Percentiles rank a stretch among this genome's conserved stretches.
Evolutionary conservation across 2,888 invertebrate genomes (phyloP).

Genomic region (Argyra leucocephala): DNA sequence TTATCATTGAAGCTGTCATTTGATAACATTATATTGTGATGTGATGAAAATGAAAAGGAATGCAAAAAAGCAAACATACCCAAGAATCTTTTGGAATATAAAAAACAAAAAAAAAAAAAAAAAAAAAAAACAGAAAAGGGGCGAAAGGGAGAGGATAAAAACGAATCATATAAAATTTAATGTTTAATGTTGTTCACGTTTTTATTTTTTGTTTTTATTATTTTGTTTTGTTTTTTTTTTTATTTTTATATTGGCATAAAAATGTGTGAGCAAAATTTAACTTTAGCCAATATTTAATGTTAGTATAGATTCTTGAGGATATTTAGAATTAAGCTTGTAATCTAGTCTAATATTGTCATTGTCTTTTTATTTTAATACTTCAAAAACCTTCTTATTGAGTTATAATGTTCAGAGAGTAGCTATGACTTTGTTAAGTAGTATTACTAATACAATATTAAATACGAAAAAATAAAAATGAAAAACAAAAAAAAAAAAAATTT

Average conservation of each 20-base stretch:
- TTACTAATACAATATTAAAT: no score
- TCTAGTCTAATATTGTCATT: background rate
- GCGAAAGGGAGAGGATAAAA: background rate
- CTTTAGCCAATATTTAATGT: background rate
- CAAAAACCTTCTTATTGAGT: background rate
- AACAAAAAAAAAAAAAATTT: no score
- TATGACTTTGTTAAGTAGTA: background rate
- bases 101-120: background rate
- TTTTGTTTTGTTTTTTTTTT: background rate
- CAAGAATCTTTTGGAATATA: background rate
- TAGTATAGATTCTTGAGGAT: background rate
- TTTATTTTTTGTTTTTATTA: background rate
- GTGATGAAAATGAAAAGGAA: background rate
- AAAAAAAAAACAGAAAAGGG: background rate
- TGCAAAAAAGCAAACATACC: background rate
- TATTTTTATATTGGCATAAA: background rate
- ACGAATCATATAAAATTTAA: background rate
- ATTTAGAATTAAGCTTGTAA: slow-evolving; percentile 1
- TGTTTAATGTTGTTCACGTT: background rate
- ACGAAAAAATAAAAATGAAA: no score
- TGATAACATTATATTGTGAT: background rate
- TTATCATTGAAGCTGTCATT: slow-evolving; percentile 3
- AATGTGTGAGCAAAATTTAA: background rate
- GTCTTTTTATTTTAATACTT: no score
- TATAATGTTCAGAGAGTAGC: background rate